phyloP scores from a whole-genome alignment of 2,113 vertebrate species.

The Maccullochella peelii region DNA sequence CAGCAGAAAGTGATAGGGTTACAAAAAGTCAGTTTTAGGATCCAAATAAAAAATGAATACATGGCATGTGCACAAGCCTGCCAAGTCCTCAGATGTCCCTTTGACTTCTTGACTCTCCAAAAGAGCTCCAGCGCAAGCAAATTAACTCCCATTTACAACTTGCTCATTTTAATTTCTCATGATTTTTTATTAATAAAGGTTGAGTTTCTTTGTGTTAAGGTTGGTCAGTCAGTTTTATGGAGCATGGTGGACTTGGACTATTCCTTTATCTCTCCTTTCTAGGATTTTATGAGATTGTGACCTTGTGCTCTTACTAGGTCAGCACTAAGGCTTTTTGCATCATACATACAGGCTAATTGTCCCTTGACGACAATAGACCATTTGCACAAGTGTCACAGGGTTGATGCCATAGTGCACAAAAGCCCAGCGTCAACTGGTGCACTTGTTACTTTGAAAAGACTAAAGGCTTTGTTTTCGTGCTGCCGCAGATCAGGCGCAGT shows the following conservation, averaged over 20 bases:
- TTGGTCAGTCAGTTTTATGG: conserved; percentile 37
- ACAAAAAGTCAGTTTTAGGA: neutral
- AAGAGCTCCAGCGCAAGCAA: neutral
- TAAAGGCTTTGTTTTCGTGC: conserved; percentile 16
- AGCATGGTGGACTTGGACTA: neutral
- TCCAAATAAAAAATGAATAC: conserved; percentile 43
- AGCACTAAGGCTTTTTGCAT: conserved; percentile 32
- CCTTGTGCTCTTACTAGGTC: conserved; percentile 29
- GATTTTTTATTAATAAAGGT: conserved; percentile 23
- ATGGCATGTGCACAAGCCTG: conserved; percentile 16
- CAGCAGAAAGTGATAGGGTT: conserved; percentile 9
- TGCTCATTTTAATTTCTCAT: conserved; percentile 24
- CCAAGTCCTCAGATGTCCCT: conserved; percentile 26
- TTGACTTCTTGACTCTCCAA: conserved; percentile 29
- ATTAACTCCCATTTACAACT: conserved; percentile 27
- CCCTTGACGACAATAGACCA: conserved; percentile 19
- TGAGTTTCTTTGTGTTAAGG: conserved; percentile 35
- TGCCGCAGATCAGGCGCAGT: conserved; percentile 20
- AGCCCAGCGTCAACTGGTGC: neutral
- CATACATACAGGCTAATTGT: conserved; percentile 30
- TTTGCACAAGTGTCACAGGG: conserved; percentile 33
- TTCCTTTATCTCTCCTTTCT: neutral
- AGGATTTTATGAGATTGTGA: conserved; percentile 45
- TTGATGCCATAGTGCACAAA: neutral
- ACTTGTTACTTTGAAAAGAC: conserved; percentile 29